Evolutionary conservation across 2,797 vertebrate species (phyloP), one percentile per base, ranked within the genome.

Genomic region (Chelon labrosus): DNA sequence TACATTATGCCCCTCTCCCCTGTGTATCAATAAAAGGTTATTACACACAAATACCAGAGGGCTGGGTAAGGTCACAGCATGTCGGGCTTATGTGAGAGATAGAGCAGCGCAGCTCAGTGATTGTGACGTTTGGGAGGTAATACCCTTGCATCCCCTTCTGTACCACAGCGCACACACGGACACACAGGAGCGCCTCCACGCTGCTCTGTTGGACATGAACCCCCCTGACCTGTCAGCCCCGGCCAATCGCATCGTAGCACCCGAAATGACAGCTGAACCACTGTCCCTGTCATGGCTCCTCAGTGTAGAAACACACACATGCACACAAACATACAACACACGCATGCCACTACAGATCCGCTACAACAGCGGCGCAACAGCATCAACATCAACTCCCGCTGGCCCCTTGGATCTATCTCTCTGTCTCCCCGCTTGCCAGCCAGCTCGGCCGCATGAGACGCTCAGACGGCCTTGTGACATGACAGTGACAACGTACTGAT

Each of bases 241-340:
- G 61, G 85, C 85, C 91, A 89, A 80, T 91, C 75, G 83, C 79
- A 82, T 82, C 57, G 70, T 37, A 75, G 85, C 72, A n/a, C 82
- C 77, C 42, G 9, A 83, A 85, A 90, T 91, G 92, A 94, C 92
- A 93, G 91, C 88, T 88, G 86, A 89, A 93, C 90, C 87, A 84
- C 89, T 94, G 92, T 93, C 91, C 80, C 93, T 94, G 92, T 94
- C 94, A 94, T 83, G 85, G 85, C 85, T 88, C 61, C 84, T 94
- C 91, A 90, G 82, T 78, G 80, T 88, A 80, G 79, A 86, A 81
- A 87, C 88, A 83, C 85, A 90, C 74, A 73, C 63, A 59, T 41
- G 44, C 58, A 69, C 83, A 73, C 65, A 85, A 86, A 80, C 82
- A 80, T 74, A 74, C 66, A 65, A 20, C 58, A 54, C 79, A 73